A percentile compares a stretch with the other conserved stretches of the same genome.
These are phyloP conservation scores for Characodon lateralis DNA, from an alignment of 2,797 vertebrate species.

Conservation along the genomic window DNA sequence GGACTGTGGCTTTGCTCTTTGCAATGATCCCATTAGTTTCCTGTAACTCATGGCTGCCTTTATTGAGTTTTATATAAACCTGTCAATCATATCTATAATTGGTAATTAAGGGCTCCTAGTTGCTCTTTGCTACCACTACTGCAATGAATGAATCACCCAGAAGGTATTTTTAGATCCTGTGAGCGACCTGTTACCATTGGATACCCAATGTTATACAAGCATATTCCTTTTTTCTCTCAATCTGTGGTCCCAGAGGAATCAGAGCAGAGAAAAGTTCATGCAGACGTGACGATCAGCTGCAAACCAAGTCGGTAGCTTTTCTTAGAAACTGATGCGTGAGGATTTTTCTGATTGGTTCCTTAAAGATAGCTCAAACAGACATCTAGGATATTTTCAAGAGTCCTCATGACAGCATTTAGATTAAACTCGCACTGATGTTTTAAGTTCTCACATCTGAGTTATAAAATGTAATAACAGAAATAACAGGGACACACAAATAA, in stretches of 20 bases:
- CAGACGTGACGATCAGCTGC: constrained; percentile 28
- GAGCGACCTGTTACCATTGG: constrained; percentile 61
- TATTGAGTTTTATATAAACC: constrained; percentile 55
- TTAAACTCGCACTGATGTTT: neutral
- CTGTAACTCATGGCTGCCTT: constrained; percentile 54
- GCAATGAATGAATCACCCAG: constrained; percentile 54
- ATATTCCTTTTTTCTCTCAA: constrained; percentile 19
- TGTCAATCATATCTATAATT: constrained; percentile 46
- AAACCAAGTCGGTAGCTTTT: constrained; percentile 40
- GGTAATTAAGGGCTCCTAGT: constrained; percentile 51
- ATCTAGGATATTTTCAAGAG: no score
- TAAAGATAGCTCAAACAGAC: neutral
- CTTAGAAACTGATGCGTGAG: constrained; percentile 42
- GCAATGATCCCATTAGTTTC: constrained; percentile 16
- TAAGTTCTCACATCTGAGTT: neutral
- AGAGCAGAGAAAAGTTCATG: constrained; percentile 11
- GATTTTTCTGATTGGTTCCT: constrained; percentile 7
- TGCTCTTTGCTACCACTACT: constrained; percentile 16
- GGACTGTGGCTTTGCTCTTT: constrained; percentile 5
- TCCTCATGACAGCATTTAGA: neutral
- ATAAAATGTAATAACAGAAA: neutral
- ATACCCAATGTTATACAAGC: constrained; percentile 59
- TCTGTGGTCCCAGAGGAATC: constrained; percentile 11
- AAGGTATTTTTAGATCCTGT: constrained; percentile 67
- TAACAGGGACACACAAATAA: no score